Evolutionary conservation across 2,797 vertebrate genomes (phyloP).

Genomic region (Acanthiza pusilla): DNA sequence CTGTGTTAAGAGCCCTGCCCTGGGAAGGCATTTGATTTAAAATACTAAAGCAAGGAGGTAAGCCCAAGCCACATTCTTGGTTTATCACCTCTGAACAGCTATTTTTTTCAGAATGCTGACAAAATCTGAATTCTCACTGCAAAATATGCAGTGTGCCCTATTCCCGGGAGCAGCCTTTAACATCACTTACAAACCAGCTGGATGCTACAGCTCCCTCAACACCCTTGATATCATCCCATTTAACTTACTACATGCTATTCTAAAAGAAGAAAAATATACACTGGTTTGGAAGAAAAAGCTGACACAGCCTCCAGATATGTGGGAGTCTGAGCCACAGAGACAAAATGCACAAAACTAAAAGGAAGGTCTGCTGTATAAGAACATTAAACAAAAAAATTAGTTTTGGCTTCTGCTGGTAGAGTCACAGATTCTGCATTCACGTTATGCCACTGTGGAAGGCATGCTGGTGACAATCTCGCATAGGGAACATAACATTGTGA

Average conservation of each 20-base stretch:
- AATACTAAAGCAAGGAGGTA: background rate
- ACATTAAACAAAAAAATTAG: background rate
- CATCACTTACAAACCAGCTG: background rate
- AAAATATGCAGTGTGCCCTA: background rate
- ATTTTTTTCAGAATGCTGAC: background rate
- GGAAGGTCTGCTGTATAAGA: background rate
- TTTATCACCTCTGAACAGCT: background rate
- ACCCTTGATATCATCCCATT: background rate
- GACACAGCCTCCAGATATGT: background rate
- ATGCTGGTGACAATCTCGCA: background rate
- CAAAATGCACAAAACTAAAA: background rate
- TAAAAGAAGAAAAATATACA: background rate
- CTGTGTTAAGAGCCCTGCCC: background rate
- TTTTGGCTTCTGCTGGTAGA: background rate
- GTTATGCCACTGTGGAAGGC: background rate
- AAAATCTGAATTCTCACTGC: background rate
- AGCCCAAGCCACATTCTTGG: background rate
- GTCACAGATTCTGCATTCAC: background rate
- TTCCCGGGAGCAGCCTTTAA: background rate
- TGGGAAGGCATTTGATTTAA: background rate
- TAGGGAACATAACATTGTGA: background rate
- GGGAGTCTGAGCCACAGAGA: background rate
- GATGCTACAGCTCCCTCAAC: background rate
- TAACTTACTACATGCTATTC: background rate
- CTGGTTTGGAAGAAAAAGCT: background rate